Evolutionary conservation across 2,888 invertebrate genomes (phyloP).

Genomic region (Orthosia gothica): DNA sequence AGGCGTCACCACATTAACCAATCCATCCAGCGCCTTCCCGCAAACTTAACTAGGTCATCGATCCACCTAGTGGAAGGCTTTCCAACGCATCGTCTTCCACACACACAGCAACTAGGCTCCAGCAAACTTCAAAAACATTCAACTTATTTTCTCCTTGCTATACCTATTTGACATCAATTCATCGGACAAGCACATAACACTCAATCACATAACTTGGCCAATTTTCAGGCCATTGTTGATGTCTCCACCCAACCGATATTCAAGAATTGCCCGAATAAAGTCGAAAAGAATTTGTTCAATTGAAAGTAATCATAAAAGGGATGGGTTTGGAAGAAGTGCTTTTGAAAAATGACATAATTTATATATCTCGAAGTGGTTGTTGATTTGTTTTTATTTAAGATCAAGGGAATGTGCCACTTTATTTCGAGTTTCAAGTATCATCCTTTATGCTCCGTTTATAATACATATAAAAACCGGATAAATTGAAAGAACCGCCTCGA

Average conservation of each 20-base stretch:
- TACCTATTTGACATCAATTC: neutral
- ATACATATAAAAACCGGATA: too few relatives aligned
- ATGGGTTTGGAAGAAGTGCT: neutral
- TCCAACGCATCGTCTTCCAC: too few relatives aligned
- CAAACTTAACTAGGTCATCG: too few relatives aligned
- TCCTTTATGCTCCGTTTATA: neutral
- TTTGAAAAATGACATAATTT: neutral
- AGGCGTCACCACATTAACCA: too few relatives aligned
- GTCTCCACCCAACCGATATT: conserved; percentile 6
- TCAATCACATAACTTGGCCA: conserved; percentile 9
- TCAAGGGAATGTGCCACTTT: neutral
- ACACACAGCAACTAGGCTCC: too few relatives aligned
- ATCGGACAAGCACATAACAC: neutral
- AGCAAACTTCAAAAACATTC: neutral
- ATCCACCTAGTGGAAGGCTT: too few relatives aligned
- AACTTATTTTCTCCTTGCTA: neutral
- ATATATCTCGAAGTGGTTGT: neutral
- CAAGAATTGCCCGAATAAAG: neutral
- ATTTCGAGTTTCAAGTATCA: neutral
- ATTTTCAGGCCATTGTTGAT: conserved; percentile 2
- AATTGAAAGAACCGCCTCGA: too few relatives aligned
- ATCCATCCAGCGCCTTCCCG: too few relatives aligned
- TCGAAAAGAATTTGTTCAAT: conserved; percentile 7
- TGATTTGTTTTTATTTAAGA: neutral
- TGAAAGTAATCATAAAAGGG: neutral